Evolutionary conservation across 2,797 vertebrate species (phyloP).

Genomic region (Linurgus olivaceus): DNA sequence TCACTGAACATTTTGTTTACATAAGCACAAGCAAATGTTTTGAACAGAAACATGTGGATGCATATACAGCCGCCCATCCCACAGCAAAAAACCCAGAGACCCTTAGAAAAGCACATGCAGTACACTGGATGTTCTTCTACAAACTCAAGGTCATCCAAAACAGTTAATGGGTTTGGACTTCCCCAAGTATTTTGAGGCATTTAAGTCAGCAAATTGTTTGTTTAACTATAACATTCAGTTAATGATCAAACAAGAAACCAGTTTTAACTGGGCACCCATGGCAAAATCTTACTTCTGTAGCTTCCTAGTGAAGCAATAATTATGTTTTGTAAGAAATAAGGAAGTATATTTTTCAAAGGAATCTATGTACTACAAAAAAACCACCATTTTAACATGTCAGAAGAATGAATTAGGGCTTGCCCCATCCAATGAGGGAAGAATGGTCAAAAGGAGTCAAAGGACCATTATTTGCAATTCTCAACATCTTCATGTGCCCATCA

Average conservation of each 20-base stretch:
- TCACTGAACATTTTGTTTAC: not conserved
- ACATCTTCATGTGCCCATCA: not conserved
- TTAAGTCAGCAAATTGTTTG: not conserved
- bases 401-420: not conserved
- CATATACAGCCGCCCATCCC: not conserved
- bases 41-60: not conserved
- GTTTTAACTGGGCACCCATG: not conserved
- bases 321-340: not conserved
- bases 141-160: conserved; percentile 22
- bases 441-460: not conserved
- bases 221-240: not conserved
- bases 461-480: not conserved
- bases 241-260: conserved; percentile 5
- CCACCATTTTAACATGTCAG: not conserved
- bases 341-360: not conserved
- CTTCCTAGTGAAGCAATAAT: not conserved
- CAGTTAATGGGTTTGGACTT: not conserved
- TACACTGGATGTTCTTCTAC: not conserved
- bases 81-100: not conserved
- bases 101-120: not conserved
- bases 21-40: not conserved
- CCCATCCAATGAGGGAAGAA: not conserved
- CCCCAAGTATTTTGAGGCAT: not conserved
- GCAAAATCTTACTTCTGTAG: not conserved
- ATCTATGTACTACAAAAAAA: not conserved